These are phyloP conservation scores for Syrmaticus mikado DNA, from an alignment of 2,113 vertebrate species.

Conservation along the genomic window DNA sequence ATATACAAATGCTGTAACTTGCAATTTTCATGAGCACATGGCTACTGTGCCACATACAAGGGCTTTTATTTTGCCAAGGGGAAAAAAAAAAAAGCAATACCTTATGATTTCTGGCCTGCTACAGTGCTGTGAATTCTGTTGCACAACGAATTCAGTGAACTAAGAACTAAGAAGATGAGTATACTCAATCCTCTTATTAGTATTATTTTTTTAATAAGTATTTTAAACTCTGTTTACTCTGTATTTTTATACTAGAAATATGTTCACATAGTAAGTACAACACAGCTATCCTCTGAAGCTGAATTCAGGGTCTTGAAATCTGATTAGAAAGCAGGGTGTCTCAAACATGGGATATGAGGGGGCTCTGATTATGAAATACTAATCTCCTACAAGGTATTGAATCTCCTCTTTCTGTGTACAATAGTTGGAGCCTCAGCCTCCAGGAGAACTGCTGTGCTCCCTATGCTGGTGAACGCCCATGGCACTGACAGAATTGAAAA, in stretches of 20 bases:
- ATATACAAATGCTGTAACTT: not conserved
- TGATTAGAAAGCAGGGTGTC: not conserved
- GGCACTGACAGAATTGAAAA: not conserved
- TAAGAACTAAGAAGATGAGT: not conserved
- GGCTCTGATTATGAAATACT: not conserved
- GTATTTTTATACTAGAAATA: not conserved
- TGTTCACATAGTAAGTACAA: not conserved
- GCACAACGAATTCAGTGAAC: not conserved
- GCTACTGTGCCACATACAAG: too few species aligned
- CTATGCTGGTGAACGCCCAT: not conserved
- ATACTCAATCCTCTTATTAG: not conserved
- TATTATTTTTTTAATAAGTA: not conserved
- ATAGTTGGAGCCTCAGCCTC: not conserved
- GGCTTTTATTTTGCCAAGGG: not conserved
- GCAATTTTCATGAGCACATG: not conserved
- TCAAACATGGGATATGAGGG: fast-evolving
- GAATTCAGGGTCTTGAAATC: not conserved
- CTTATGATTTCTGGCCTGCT: not conserved
- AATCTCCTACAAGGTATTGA: not conserved
- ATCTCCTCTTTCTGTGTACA: not conserved
- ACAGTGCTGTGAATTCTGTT: not conserved
- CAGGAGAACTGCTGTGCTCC: not conserved
- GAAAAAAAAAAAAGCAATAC: not conserved
- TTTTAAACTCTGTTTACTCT: not conserved
- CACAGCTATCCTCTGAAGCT: not conserved